Evolutionary conservation across 2,797 vertebrate species (phyloP).

Genomic region (Lacerta agilis): DNA sequence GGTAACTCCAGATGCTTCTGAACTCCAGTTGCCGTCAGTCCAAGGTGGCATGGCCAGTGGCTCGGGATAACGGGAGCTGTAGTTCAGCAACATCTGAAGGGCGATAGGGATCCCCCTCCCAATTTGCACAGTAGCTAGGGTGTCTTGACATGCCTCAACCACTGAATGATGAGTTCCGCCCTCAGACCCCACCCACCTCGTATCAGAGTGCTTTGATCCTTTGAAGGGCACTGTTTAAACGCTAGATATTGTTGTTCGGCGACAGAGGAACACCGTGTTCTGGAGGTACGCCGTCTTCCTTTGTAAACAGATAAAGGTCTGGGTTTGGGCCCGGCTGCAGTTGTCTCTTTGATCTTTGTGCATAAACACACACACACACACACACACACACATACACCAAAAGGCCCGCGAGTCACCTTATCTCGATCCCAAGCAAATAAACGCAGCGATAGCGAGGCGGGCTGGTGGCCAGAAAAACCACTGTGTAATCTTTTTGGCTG

Average conservation of each 20-base stretch:
- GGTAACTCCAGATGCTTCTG: too few species aligned
- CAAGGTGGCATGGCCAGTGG: too few species aligned
- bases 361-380: conserved; percentile 77
- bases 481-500: conserved; percentile 77
- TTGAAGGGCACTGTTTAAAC: neutral
- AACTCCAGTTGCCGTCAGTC: too few species aligned
- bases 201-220: neutral
- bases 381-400: conserved; percentile 4
- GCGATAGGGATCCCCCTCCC: too few species aligned
- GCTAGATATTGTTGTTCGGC: neutral
- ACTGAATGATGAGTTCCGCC: neutral
- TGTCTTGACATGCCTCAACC: neutral
- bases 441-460: conserved; percentile 81
- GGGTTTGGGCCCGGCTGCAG: conserved; percentile 79
- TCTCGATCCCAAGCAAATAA: conserved; percentile 81
- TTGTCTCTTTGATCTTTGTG: conserved; percentile 85
- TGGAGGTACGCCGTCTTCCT: conserved; percentile 73
- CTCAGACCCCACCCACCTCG: neutral
- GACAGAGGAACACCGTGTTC: conserved; percentile 37
- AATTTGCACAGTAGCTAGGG: neutral
- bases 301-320: conserved; percentile 80
- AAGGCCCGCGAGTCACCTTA: conserved; percentile 75
- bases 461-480: conserved; percentile 78
- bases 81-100: too few species aligned
- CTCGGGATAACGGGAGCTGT: too few species aligned